Conservation (phyloP, 2,797 vertebrate species). For the Gymnoscopelus braueri region DNA sequence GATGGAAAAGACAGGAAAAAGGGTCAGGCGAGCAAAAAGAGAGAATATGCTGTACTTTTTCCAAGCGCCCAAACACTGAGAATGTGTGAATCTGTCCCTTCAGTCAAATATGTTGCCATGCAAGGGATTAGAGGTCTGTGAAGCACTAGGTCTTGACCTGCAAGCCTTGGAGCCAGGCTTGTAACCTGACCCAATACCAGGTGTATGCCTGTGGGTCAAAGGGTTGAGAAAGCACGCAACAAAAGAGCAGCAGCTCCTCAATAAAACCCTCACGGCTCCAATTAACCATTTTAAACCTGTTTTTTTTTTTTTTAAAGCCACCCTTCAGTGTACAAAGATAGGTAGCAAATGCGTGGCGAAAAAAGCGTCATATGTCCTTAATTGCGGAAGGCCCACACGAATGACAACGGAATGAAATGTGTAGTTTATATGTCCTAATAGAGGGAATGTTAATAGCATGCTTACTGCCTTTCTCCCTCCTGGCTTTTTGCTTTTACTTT, state of each 20-base stretch:
- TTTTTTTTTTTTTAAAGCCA: slow-evolving; percentile 36
- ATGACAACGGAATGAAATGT: slow-evolving; percentile 80
- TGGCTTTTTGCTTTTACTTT: slow-evolving; percentile 85
- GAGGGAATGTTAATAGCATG: slow-evolving; percentile 80
- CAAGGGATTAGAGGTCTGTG: slow-evolving; percentile 85
- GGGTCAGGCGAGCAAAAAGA: slow-evolving; percentile 32
- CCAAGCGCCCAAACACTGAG: slow-evolving; percentile 60
- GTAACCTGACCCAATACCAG: slow-evolving; percentile 95
- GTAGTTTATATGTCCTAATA: slow-evolving; percentile 74
- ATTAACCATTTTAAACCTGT: slow-evolving; percentile 80
- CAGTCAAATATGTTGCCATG: slow-evolving; percentile 84
- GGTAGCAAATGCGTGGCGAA: slow-evolving; percentile 43
- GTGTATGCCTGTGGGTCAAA: slow-evolving; percentile 96
- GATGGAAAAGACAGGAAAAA: slow-evolving; percentile 49
- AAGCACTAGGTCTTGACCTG: slow-evolving; percentile 91
- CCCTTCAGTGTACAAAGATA: slow-evolving; percentile 41
- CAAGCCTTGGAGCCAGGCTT: slow-evolving; percentile 81
- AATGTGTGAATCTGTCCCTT: slow-evolving; percentile 68
- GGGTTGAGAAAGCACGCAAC: slow-evolving; percentile 83
- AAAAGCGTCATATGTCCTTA: slow-evolving; percentile 68
- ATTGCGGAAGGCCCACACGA: slow-evolving; percentile 74
- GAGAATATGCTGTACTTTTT: slow-evolving; percentile 64
- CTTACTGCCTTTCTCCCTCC: slow-evolving; percentile 70
- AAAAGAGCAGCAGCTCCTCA: slow-evolving; percentile 74
- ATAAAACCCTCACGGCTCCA: slow-evolving; percentile 81